These are phyloP conservation scores for Ictalurus furcatus DNA, from an alignment of 2,113 vertebrate genomes.

Conservation along the genomic window DNA sequence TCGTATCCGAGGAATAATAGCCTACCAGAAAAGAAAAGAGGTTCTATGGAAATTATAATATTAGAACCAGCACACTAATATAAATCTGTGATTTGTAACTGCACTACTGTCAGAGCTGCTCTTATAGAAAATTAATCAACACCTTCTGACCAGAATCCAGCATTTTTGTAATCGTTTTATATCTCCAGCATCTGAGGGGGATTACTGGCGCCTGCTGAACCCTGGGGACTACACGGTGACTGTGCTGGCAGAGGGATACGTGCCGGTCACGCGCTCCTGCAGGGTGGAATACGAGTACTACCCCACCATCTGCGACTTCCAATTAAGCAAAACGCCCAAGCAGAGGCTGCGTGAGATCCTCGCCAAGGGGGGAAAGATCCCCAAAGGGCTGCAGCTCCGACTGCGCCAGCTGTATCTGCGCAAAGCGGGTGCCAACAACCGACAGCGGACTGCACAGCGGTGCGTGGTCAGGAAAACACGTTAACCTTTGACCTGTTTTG, in stretches of 20 bases:
- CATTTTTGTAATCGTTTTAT: background rate
- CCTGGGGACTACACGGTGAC: conserved; percentile 87
- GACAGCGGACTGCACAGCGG: conserved; percentile 13
- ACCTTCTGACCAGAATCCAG: background rate
- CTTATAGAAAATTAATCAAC: background rate
- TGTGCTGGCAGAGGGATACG: conserved; percentile 79
- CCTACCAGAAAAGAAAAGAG: background rate
- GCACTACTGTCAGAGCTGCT: background rate
- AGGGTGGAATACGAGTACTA: conserved; percentile 85
- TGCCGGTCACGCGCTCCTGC: conserved; percentile 79
- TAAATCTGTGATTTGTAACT: background rate
- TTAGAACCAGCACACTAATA: background rate
- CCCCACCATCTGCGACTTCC: conserved; percentile 89
- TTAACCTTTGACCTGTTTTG: conserved; percentile 26
- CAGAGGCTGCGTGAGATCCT: conserved; percentile 81
- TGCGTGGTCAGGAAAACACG: background rate
- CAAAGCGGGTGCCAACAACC: conserved; percentile 65
- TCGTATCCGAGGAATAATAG: background rate
- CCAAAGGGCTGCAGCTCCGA: conserved; percentile 65
- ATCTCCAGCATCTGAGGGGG: conserved; percentile 75
- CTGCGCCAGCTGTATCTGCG: conserved; percentile 61
- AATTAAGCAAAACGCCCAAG: conserved; percentile 81
- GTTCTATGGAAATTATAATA: background rate
- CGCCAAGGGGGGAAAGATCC: conserved; percentile 77
- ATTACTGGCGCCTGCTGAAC: conserved; percentile 94